Conservation (phyloP, 2,888 invertebrate species). For the Metalampra italica region DNA sequence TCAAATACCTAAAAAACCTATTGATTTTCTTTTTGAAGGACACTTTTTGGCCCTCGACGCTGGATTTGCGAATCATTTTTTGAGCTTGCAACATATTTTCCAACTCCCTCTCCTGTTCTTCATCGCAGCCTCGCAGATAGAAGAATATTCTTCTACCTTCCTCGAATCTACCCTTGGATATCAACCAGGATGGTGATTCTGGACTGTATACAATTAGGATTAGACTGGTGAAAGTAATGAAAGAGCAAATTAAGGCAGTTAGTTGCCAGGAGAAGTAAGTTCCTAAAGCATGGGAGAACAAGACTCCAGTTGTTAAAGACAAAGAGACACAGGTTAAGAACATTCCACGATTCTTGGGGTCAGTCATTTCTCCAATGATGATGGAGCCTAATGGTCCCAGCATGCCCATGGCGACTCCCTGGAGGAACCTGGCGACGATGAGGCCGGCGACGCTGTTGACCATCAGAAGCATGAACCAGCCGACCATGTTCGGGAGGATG, state of each 20-base stretch:
- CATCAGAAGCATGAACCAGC: constrained; percentile 78
- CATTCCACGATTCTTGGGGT: constrained; percentile 80
- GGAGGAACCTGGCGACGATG: constrained; percentile 71
- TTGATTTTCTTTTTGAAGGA: constrained; percentile 31
- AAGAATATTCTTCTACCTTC: constrained; percentile 78
- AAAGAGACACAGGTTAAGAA: constrained; percentile 80
- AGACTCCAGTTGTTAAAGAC: constrained; percentile 80
- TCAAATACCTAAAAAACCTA: constrained; percentile 41
- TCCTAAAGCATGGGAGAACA: constrained; percentile 81
- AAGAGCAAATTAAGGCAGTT: constrained; percentile 72
- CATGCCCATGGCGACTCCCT: constrained; percentile 77
- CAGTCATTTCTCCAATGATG: constrained; percentile 79
- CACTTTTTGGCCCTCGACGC: constrained; percentile 37
- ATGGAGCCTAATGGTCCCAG: constrained; percentile 74
- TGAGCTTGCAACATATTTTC: constrained; percentile 66
- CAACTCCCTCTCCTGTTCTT: constrained; percentile 60
- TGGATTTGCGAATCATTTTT: constrained; percentile 49
- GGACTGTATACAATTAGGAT: constrained; percentile 76
- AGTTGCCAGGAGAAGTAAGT: constrained; percentile 78
- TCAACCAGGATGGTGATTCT: constrained; percentile 84
- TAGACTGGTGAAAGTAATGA: constrained; percentile 69
- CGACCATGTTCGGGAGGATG: constrained; percentile 70
- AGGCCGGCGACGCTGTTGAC: constrained; percentile 64
- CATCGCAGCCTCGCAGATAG: constrained; percentile 74
- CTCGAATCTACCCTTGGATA: constrained; percentile 73